Base-by-base conservation (phyloP, 64 coral and sea anemone species). In the Pocillopora verrucosa region DNA sequence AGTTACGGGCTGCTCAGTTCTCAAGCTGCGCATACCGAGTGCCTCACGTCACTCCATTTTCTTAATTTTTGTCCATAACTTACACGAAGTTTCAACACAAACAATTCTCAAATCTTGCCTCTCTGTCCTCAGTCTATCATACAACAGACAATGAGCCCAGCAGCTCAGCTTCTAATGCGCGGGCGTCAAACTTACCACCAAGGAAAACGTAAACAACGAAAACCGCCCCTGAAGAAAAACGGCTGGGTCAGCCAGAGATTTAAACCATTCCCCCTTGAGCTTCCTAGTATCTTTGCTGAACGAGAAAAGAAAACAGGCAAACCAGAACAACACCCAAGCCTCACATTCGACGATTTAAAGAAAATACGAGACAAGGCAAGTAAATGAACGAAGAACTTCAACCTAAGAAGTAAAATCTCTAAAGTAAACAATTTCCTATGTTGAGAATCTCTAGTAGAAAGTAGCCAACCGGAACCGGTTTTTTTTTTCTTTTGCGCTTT, bases 341-440 rank as follows among this genome's bases (percentile, higher is more conserved):
- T 96, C 11, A 96, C 83, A 11, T 90, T 96, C 59, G 94, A 96
- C 38, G 91, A 96, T 82, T 38, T 96, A 14, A 91, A 91, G n/a
- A 89, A 86, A 59, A 96, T 96, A 87, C 78, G 91, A 73, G 88
- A 96, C 15, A 91, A 96, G 94, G 94, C 93, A 85, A 76, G 87
- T 90, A 35, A 84, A 68, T 37, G 11, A 51, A 51, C 41, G 0
- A 51, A 51, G 7, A 51, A 51, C 41, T 51, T 51, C 7, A 51
- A 51, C 3, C 41, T 51, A 51, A 51, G 41, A 51, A 51, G 41
- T 51, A 4, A 51, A 51, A 51, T 51, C 41, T 51, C 41, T 51
- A 51, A 51, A 51, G 41, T 51, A 51, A 51, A 7, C 41, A 51
- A 51, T 51, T 51, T 4, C 41, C 41, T 51, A 51, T 51, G 41